Evolutionary conservation across 2,113 vertebrate species (phyloP).

Genomic region (Eublepharis macularius): DNA sequence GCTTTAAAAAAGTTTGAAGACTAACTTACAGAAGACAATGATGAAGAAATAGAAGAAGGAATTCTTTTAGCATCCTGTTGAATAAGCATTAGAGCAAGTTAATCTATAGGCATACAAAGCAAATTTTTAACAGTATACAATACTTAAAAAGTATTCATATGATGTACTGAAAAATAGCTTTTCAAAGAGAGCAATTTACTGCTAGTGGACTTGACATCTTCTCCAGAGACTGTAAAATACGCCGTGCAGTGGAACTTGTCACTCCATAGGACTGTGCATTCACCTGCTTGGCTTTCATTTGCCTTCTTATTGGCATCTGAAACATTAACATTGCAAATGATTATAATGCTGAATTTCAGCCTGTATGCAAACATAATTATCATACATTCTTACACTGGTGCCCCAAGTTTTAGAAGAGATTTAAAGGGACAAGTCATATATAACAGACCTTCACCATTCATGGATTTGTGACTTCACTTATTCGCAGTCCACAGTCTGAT

Average conservation of each 20-base stretch:
- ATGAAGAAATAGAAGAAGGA: conserved; percentile 81
- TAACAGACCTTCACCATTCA: too few relatives aligned
- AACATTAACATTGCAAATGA: conserved; percentile 32
- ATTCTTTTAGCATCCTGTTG: conserved; percentile 95
- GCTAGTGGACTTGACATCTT: conserved; percentile 96
- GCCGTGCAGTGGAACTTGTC: conserved; percentile 92
- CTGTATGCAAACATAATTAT: rapidly evolving
- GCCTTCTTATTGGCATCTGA: conserved; percentile 89
- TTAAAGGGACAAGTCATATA: not conserved
- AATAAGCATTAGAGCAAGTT: conserved; percentile 46
- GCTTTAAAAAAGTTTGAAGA: not conserved
- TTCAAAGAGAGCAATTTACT: conserved; percentile 73
- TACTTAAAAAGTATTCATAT: not conserved
- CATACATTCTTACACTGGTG: not conserved
- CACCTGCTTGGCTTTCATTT: conserved; percentile 93
- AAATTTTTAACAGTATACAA: conserved; percentile 14
- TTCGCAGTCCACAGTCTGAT: too few relatives aligned
- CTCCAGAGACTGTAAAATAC: conserved; percentile 94
- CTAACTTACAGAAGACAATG: conserved; percentile 84
- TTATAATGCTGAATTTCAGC: not conserved
- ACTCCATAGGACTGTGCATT: conserved; percentile 87
- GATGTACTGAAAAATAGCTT: conserved; percentile 6
- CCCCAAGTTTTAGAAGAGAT: rapidly evolving
- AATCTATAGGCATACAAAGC: not conserved
- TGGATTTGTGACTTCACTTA: too few relatives aligned